Evolutionary conservation across 1,140 invertebrate species (phyloP).

Genomic region (Apis florea): DNA sequence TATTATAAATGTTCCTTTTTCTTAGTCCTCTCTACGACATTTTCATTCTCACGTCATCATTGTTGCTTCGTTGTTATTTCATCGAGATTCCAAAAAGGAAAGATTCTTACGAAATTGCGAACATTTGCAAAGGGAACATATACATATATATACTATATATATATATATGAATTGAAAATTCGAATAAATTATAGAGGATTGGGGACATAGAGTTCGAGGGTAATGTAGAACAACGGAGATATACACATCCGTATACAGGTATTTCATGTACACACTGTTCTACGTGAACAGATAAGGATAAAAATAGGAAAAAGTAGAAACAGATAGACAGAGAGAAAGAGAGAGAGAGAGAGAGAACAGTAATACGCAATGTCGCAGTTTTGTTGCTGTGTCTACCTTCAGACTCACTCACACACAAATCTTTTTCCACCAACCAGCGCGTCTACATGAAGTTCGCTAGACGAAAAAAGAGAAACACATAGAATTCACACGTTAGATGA

Average conservation of each 20-base stretch:
- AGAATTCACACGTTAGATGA: constrained; percentile 75
- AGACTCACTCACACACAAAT: constrained; percentile 80
- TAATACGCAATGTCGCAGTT: constrained; percentile 72
- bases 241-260: constrained; percentile 26
- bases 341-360: constrained; percentile 64
- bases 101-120: constrained; percentile 47
- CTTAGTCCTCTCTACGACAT: not conserved
- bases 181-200: not conserved
- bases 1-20: not conserved
- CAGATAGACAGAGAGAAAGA: constrained; percentile 49
- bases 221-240: constrained; percentile 41
- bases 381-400: constrained; percentile 77
- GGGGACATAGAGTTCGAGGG: not conserved
- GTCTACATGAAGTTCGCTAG: constrained; percentile 88
- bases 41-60: no score
- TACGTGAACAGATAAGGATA: constrained; percentile 44
- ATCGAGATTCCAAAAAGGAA: not conserved
- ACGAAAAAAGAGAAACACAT: constrained; percentile 78
- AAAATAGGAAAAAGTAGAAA: constrained; percentile 10
- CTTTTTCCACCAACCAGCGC: constrained; percentile 80
- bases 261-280: constrained; percentile 43
- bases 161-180: constrained; percentile 14
- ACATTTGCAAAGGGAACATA: constrained; percentile 11
- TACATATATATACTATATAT: no score
- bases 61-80: not conserved